Evolutionary conservation across 2,797 vertebrate species (phyloP).

Genomic region (Hypotaenidia okinawae): DNA sequence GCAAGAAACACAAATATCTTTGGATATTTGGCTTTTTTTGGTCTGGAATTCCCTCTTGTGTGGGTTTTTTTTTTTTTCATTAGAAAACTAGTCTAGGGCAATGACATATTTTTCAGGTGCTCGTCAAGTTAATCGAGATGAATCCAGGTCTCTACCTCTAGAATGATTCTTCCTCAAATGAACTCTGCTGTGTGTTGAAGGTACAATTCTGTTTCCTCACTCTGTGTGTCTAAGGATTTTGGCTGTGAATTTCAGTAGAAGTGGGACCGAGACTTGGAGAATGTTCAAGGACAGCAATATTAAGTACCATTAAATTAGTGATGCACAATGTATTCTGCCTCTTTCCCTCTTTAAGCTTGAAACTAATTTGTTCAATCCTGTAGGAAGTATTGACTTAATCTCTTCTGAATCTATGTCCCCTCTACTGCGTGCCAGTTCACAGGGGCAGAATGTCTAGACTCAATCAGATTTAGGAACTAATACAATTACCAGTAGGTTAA

Average conservation of each 20-base stretch:
- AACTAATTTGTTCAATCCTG: constrained; percentile 29
- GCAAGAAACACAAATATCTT: background rate
- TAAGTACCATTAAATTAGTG: background rate
- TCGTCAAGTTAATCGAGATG: background rate
- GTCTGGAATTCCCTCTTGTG: background rate
- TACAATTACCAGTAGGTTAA: constrained; percentile 13
- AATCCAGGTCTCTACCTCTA: background rate
- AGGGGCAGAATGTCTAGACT: background rate
- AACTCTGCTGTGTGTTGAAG: background rate
- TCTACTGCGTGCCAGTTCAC: background rate
- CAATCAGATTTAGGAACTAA: constrained; percentile 50
- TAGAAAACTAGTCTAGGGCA: background rate
- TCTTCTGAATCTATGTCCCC: background rate
- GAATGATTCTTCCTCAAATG: background rate
- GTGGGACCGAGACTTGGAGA: background rate
- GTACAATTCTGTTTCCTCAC: background rate
- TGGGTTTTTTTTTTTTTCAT: background rate
- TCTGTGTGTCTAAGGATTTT: background rate
- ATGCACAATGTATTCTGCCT: background rate
- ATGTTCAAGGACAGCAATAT: background rate
- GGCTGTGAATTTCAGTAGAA: background rate
- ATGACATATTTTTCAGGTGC: background rate
- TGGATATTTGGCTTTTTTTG: background rate
- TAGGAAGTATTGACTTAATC: constrained; percentile 42
- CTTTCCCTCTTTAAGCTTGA: background rate